These are phyloP conservation scores for Tetranychus piercei DNA, from an alignment of 2,888 invertebrate species.

Conservation along the genomic window DNA sequence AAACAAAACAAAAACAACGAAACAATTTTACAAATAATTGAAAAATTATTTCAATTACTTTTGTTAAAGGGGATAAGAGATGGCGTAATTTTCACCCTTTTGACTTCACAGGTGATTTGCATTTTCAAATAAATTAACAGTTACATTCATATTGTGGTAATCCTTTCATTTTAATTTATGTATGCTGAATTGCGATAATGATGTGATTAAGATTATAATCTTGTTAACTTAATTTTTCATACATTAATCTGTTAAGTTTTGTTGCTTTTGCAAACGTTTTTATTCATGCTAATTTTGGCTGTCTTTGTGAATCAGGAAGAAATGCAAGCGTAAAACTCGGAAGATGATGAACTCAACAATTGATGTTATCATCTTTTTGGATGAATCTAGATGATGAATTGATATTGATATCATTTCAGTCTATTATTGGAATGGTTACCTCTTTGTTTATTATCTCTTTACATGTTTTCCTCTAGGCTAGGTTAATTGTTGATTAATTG, in stretches of 20 bases:
- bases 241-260: background rate
- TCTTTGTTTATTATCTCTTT: background rate
- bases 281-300: background rate
- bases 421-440: background rate
- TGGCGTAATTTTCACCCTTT: too few species aligned
- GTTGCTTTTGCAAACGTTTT: background rate
- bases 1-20: too few species aligned
- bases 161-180: background rate
- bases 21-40: too few species aligned
- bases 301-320: background rate
- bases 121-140: too few species aligned
- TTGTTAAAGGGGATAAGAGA: too few species aligned
- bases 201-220: background rate
- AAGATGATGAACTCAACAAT: too few species aligned
- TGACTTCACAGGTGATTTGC: too few species aligned
- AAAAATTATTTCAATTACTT: too few species aligned
- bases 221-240: background rate
- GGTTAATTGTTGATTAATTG: constrained; percentile 1
- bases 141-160: background rate
- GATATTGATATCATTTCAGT: too few species aligned
- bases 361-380: too few species aligned
- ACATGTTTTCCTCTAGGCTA: background rate
- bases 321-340: too few species aligned
- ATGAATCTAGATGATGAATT: too few species aligned
- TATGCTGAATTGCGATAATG: background rate